These are phyloP conservation scores for Geothlypis trichas DNA, from an alignment of 2,113 vertebrate genomes.

Conservation along the genomic window DNA sequence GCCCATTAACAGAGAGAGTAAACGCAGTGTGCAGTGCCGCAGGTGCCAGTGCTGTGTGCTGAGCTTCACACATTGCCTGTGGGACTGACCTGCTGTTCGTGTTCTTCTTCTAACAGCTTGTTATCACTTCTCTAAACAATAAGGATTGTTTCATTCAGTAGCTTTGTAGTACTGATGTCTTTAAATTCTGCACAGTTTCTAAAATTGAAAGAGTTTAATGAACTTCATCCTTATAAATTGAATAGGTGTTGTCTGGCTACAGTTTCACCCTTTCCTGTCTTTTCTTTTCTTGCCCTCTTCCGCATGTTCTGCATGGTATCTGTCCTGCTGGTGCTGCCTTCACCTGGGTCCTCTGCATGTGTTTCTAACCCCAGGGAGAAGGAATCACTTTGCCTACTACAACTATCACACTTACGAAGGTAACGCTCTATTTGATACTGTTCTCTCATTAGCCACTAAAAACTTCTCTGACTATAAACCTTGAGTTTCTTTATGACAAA, in stretches of 20 bases:
- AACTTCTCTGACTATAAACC: neutral
- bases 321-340: conserved; percentile 83
- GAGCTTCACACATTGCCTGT: neutral
- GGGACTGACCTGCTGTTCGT: conserved; percentile 16
- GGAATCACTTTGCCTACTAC: conserved; percentile 98
- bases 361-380: conserved; percentile 89
- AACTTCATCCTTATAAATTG: conserved; percentile 37
- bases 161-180: neutral
- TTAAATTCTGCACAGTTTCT: conserved; percentile 1
- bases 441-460: conserved; percentile 48
- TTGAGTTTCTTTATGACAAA: neutral
- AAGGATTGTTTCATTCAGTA: conserved; percentile 15
- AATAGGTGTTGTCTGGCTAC: conserved; percentile 67
- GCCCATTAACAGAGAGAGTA: neutral
- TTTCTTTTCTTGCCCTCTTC: conserved; percentile 77
- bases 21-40: neutral
- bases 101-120: conserved; percentile 45
- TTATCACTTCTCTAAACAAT: conserved; percentile 29
- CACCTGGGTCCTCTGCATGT: conserved; percentile 89
- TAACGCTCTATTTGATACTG: conserved; percentile 74
- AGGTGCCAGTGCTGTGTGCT: neutral
- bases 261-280: conserved; percentile 87
- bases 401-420: conserved; percentile 91
- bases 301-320: conserved; percentile 79
- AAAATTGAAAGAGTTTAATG: neutral